phyloP scores from a whole-genome alignment of 2,797 vertebrate genomes.

The Acomys russatus region DNA sequence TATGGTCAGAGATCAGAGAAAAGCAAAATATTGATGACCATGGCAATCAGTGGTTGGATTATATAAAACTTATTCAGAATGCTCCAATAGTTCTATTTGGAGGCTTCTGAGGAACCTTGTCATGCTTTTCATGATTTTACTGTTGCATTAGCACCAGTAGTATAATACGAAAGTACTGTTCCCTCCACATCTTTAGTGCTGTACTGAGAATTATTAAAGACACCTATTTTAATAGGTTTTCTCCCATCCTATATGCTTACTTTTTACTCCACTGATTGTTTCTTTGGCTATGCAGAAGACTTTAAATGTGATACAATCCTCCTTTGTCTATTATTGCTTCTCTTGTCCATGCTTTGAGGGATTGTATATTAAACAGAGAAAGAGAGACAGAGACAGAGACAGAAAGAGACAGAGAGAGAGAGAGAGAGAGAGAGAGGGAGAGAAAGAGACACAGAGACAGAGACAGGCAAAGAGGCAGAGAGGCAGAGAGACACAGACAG shows the following conservation, averaged over 20 bases:
- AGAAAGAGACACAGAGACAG: too few relatives aligned
- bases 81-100: background rate
- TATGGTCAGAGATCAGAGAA: background rate
- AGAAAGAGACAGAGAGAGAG: too few relatives aligned
- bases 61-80: background rate
- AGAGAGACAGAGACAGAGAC: too few relatives aligned
- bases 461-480: too few relatives aligned
- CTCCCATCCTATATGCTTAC: background rate
- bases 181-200: background rate
- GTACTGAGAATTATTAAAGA: background rate
- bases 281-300: background rate
- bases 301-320: background rate
- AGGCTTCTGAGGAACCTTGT: background rate
- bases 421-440: too few relatives aligned
- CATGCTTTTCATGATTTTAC: background rate
- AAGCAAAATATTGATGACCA: background rate
- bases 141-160: background rate
- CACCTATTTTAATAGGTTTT: background rate
- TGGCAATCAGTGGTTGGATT: background rate
- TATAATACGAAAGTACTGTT: background rate
- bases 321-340: background rate
- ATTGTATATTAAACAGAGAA: background rate
- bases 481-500: background rate
- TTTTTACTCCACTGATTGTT: background rate
- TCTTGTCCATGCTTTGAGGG: background rate